Conservation (phyloP, 2,113 vertebrate genomes). For the Pelobates fuscus region DNA sequence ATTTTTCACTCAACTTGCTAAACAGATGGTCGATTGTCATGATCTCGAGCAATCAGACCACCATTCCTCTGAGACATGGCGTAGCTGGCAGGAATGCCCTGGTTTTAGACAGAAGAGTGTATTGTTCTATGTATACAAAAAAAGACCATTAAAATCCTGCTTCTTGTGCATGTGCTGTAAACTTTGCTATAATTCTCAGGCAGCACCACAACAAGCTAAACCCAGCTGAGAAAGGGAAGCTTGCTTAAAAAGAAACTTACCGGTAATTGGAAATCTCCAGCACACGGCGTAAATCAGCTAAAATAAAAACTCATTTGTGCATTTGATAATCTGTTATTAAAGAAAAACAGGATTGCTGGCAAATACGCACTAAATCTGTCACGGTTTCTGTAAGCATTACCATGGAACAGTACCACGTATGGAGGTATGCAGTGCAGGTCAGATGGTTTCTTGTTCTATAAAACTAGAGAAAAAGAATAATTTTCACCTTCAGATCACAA, state of each 20-base stretch:
- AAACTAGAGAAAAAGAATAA: too few relatives aligned
- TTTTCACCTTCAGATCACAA: too few relatives aligned
- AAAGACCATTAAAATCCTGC: constrained; percentile 19
- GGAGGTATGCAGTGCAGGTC: too few relatives aligned
- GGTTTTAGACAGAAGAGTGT: constrained; percentile 23
- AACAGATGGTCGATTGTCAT: constrained; percentile 7
- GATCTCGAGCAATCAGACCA: constrained; percentile 6
- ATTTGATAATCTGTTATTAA: neutral
- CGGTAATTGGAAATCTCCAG: neutral
- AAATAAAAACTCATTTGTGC: neutral
- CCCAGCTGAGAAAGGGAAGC: neutral
- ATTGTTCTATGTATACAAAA: constrained; percentile 33
- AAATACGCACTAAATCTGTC: neutral
- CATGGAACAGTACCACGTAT: too few relatives aligned
- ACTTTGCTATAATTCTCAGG: constrained; percentile 10
- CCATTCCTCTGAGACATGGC: neutral
- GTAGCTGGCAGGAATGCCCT: constrained; percentile 7
- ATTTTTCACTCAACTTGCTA: neutral
- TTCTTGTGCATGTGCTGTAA: neutral
- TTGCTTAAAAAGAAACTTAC: neutral
- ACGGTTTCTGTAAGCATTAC: neutral
- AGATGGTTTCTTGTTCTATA: too few relatives aligned
- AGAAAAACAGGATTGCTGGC: constrained; percentile 8
- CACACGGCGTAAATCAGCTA: constrained; percentile 11
- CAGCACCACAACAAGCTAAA: neutral